Conservation (phyloP, 2,113 vertebrate species). For the Leptobrachium ailaonicum region DNA sequence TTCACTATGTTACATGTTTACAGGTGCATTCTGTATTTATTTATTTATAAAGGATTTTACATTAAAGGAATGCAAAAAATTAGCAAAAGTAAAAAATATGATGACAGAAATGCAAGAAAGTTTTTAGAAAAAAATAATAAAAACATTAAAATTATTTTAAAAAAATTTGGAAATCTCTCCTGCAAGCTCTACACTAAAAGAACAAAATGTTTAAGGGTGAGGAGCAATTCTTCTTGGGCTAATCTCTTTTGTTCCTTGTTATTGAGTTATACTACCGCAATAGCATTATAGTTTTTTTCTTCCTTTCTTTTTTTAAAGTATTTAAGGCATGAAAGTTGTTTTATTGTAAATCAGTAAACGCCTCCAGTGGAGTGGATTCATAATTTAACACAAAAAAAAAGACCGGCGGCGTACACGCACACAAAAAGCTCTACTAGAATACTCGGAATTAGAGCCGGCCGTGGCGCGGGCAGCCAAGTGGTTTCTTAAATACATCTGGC, state of each 20-base stretch:
- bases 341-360: not conserved
- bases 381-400: not conserved
- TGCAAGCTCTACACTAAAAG: no score
- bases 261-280: fast-evolving
- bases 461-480: not conserved
- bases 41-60: no score
- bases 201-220: no score
- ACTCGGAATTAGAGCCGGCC: fast-evolving
- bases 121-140: no score
- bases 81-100: no score
- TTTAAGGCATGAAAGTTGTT: not conserved
- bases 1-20: no score
- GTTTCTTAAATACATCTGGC: constrained; percentile 29
- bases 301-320: not conserved
- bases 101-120: no score
- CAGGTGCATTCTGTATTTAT: no score
- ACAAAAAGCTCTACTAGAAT: fast-evolving
- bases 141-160: no score
- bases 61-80: no score
- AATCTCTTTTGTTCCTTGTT: fast-evolving
- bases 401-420: not conserved
- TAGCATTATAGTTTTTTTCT: not conserved
- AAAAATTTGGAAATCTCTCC: no score
- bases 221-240: not conserved
- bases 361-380: not conserved